Base-by-base conservation (phyloP, 1,140 invertebrate genomes). In the Drosophila orena region DNA sequence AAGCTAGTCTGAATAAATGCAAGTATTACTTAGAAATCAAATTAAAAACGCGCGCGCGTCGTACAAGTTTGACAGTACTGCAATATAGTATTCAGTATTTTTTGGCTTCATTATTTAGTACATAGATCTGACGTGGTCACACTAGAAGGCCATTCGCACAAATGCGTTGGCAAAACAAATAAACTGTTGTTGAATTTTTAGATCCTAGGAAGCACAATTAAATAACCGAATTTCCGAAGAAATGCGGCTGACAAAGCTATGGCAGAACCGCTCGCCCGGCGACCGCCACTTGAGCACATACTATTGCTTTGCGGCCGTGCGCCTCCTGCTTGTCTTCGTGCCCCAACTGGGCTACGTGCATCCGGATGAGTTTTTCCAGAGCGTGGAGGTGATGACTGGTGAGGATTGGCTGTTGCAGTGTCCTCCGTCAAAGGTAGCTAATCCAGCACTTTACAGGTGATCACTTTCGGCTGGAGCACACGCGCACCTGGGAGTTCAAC, bases 351-450 rank as follows among this genome's bases (percentile, higher is more conserved):
- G 97, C 37, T 99, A 98, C 80, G 96, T 99, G 81, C 98, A 99
- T 93, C 98, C 98, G 0, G 98, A 99, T 93, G 98, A 99, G 93
- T 99, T 96, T 93, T 98, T 98, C 92, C 98, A 99, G 92, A 97
- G 96, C 37, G 93, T 97, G 12, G 98, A 99, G 94, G 95, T 98
- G 42, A 94, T 98, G 72, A 96, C 97, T 75, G 97, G 98, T 98
- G 94, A 93, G 91, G 76, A 42, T 8, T 42, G 38, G 2, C n/a
- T 6, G 3, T 10, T 35, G 20, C 4, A 11, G 11, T 2, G 3
- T 10, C 3, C 10, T 8, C 3, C 12, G 12, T 4, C 6, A 17
- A 12, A 4, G 4, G 5, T 52, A 12, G 17, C 15, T 38, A 40
- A 3, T 2, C 11, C 93, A 2, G 2, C 22, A 0, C 30, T 20